Evolutionary conservation across 2,888 invertebrate genomes (phyloP).

Genomic region (Odontomyia ornata): DNA sequence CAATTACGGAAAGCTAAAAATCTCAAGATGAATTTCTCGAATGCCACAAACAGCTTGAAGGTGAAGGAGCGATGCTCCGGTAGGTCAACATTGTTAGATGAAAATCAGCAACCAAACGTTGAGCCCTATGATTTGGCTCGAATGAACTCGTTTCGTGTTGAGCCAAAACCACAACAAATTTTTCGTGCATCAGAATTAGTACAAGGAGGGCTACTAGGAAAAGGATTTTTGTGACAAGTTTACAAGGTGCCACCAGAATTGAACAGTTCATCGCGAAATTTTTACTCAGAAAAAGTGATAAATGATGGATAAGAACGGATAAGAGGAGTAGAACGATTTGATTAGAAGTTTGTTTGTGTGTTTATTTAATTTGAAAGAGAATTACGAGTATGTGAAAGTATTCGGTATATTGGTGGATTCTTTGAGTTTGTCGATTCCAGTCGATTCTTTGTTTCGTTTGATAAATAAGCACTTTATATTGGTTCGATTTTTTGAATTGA

Average conservation of each 20-base stretch:
- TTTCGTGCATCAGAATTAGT: conserved; percentile 92
- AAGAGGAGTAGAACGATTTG: background rate
- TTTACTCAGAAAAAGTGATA: background rate
- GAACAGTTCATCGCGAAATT: no score
- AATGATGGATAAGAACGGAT: conserved; percentile 40
- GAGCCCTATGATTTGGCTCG: conserved; percentile 77
- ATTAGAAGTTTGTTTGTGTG: background rate
- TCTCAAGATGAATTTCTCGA: conserved; percentile 57
- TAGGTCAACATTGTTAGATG: conserved; percentile 83
- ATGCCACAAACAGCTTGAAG: conserved; percentile 62
- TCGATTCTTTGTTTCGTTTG: background rate
- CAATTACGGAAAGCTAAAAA: conserved; percentile 69
- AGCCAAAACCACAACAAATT: conserved; percentile 73
- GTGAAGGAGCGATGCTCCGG: conserved; percentile 87
- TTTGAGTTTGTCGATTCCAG: background rate
- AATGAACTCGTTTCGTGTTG: conserved; percentile 83
- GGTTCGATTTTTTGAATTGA: no score
- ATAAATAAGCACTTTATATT: no score
- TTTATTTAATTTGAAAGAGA: background rate
- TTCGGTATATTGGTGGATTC: background rate
- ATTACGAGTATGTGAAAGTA: conserved; percentile 27
- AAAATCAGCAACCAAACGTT: conserved; percentile 65
- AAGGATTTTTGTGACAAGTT: conserved; percentile 94
- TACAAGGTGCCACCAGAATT: conserved; percentile 92
- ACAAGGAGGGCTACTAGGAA: conserved; percentile 87